These are phyloP conservation scores for Tetragonula carbonaria DNA, from an alignment of 2,888 invertebrate species.

Conservation along the genomic window DNA sequence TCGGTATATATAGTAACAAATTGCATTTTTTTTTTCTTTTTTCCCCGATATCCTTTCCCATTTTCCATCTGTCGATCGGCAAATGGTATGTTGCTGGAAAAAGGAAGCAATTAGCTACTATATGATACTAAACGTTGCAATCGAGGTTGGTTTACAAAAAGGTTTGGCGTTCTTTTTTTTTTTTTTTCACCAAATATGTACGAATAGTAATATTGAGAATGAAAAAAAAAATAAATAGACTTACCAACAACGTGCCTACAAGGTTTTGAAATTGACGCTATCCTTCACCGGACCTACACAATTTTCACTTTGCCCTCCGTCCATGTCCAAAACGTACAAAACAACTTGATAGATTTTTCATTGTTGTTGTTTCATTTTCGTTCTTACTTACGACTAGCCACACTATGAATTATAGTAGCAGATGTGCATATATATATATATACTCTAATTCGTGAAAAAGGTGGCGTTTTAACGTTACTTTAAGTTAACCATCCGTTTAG, in stretches of 20 bases:
- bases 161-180: not conserved
- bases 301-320: slow-evolving; percentile 68
- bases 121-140: slow-evolving; percentile 31
- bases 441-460: slow-evolving; percentile 56
- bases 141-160: slow-evolving; percentile 26
- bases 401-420: slow-evolving; percentile 43
- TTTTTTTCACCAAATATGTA: slow-evolving; percentile 31
- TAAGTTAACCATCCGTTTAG: slow-evolving; percentile 47
- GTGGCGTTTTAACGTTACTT: slow-evolving; percentile 40
- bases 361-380: slow-evolving; percentile 4
- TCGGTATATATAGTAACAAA: slow-evolving; percentile 16
- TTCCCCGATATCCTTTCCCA: not conserved
- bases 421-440: slow-evolving; percentile 33
- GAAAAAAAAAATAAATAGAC: slow-evolving; percentile 68
- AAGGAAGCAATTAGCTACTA: slow-evolving; percentile 6
- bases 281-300: slow-evolving; percentile 73
- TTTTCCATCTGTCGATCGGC: not conserved
- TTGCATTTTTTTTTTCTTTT: not conserved
- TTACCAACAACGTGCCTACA: slow-evolving; percentile 78
- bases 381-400: slow-evolving; percentile 53
- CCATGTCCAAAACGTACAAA: slow-evolving; percentile 65
- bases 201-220: slow-evolving; percentile 41
- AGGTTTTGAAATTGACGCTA: slow-evolving; percentile 78
- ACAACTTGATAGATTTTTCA: slow-evolving; percentile 52
- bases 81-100: not conserved